phyloP scores from a whole-genome alignment of 1,140 invertebrate species.

The Aleiodes sp. region DNA sequence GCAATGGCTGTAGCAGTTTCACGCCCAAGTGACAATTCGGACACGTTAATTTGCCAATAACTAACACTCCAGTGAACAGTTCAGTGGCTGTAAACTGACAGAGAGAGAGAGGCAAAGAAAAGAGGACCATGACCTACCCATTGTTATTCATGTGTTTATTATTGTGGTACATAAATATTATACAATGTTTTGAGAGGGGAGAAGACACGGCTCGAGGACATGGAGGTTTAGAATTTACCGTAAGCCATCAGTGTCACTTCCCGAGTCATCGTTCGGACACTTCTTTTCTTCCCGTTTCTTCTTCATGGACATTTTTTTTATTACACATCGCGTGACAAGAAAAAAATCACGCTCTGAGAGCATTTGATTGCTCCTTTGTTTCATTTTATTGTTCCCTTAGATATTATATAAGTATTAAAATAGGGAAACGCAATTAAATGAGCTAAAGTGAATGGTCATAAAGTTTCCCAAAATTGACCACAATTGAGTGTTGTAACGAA shows the following conservation, averaged over 20 bases:
- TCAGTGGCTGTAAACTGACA: too few relatives aligned
- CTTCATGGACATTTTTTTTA: neutral
- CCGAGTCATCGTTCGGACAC: conserved; percentile 6
- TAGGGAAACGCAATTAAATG: too few relatives aligned
- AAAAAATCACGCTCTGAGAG: too few relatives aligned
- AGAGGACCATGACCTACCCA: conserved; percentile 16
- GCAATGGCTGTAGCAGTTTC: conserved; percentile 3
- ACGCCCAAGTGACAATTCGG: conserved; percentile 21
- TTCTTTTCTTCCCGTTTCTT: neutral
- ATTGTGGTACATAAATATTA: neutral
- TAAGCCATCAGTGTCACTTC: conserved; percentile 16
- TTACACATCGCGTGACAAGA: neutral
- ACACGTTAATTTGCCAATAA: conserved; percentile 13
- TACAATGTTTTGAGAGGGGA: neutral
- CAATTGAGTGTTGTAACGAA: too few relatives aligned
- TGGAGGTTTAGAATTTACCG: conserved; percentile 7
- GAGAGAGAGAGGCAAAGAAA: too few relatives aligned
- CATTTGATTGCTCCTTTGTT: too few relatives aligned
- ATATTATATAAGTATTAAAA: too few relatives aligned
- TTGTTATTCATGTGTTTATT: neutral
- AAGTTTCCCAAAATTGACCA: too few relatives aligned
- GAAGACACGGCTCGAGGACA: neutral
- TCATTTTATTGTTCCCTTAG: too few relatives aligned
- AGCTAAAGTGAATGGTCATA: too few relatives aligned
- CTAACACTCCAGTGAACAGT: too few relatives aligned